A percentile compares a stretch with the other conserved stretches of the same genome.
phyloP scores from a whole-genome alignment of 2,888 invertebrate genomes.

The Hartigia nigra region DNA sequence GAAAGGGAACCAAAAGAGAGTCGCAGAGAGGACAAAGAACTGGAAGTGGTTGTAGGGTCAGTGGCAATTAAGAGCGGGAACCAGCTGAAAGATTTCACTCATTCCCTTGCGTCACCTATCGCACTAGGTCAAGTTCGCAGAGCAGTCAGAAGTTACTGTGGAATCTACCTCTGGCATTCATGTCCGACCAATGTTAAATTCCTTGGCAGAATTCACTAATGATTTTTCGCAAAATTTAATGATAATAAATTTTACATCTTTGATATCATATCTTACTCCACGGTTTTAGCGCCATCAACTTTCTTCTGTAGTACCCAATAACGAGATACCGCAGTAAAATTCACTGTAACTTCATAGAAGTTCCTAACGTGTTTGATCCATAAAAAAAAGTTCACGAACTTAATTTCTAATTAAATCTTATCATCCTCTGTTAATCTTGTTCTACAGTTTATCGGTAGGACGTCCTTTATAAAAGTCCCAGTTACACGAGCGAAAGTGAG shows the following conservation, averaged over 20 bases:
- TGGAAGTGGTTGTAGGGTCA: conserved; percentile 30
- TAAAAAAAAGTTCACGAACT: background rate
- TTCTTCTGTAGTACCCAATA: background rate
- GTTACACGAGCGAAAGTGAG: background rate
- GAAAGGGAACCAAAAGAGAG: conserved; percentile 10
- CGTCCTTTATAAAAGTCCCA: background rate
- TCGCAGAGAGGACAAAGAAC: conserved; percentile 7
- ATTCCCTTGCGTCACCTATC: conserved; percentile 32
- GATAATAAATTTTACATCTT: background rate
- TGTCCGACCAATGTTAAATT: background rate
- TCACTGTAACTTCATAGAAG: background rate
- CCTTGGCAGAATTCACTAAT: background rate
- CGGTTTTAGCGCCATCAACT: background rate
- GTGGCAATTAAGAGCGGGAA: conserved; percentile 46
- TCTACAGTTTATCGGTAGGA: background rate
- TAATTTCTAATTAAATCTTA: background rate
- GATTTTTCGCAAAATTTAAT: background rate
- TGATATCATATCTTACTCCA: background rate
- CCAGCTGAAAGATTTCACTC: conserved; percentile 53
- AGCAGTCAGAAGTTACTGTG: background rate
- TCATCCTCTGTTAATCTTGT: background rate
- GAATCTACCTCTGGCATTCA: background rate
- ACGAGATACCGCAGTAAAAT: background rate
- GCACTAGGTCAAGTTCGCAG: conserved; percentile 57
- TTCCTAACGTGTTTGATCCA: background rate